Percentiles rank a stretch among this genome's conserved stretches.
These are phyloP conservation scores for Sakesphorus luctuosus DNA, from an alignment of 2,113 vertebrate species.

Conservation along the genomic window DNA sequence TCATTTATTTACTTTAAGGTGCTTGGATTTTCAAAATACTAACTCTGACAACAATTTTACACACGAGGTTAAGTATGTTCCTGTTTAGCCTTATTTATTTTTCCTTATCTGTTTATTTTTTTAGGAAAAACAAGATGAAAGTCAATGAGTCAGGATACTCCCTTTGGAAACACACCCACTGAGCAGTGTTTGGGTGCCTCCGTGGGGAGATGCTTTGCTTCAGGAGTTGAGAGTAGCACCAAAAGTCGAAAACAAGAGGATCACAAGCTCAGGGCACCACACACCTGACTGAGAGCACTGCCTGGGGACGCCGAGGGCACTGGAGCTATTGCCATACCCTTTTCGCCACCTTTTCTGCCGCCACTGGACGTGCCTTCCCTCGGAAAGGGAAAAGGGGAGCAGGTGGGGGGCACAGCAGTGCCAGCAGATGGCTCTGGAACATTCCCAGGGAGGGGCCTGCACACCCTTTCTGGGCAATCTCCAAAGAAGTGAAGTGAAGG, in stretches of 20 bases:
- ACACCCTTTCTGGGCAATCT: not conserved
- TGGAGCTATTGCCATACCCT: fast-evolving
- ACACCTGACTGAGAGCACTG: fast-evolving
- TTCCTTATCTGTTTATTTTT: fast-evolving
- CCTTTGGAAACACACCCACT: not conserved
- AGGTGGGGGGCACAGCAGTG: no score
- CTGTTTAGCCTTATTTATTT: not conserved
- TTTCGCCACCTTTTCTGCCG: fast-evolving
- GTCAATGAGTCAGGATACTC: fast-evolving
- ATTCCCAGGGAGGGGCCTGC: not conserved
- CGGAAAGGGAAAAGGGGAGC: no score
- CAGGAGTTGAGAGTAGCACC: fast-evolving
- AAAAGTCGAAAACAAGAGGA: fast-evolving
- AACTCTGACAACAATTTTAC: not conserved
- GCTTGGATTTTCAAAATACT: not conserved
- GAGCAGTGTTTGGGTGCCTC: fast-evolving
- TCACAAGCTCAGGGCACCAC: no score
- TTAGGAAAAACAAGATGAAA: not conserved
- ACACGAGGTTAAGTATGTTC: fast-evolving
- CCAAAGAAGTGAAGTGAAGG: not conserved
- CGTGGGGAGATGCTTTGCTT: fast-evolving
- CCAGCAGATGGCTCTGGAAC: no score
- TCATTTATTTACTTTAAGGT: not conserved
- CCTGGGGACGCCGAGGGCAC: fast-evolving
- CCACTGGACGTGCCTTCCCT: fast-evolving